These are phyloP conservation scores for Ephialtes manifestator DNA, from an alignment of 2,888 invertebrate genomes.

Conservation along the genomic window DNA sequence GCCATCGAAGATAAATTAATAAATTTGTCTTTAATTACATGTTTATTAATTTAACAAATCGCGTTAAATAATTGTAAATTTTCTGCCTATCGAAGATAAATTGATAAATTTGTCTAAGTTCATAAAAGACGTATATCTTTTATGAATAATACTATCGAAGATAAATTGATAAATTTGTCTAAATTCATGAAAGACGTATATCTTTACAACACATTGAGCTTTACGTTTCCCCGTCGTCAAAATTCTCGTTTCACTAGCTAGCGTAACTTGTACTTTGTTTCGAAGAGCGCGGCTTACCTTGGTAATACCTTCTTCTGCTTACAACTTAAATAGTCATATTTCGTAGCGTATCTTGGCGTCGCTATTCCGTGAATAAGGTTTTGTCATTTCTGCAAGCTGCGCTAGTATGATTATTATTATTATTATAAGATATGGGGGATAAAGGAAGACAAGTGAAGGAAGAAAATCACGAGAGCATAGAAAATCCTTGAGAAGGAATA, in stretches of 20 bases:
- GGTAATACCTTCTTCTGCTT: conserved; percentile 1
- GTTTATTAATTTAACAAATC: not conserved
- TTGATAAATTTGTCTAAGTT: too few species aligned
- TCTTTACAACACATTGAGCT: not conserved
- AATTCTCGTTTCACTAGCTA: not conserved
- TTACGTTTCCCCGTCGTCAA: not conserved
- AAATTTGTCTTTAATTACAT: too few species aligned
- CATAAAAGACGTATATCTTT: too few species aligned
- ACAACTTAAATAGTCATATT: conserved; percentile 33
- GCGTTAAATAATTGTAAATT: not conserved
- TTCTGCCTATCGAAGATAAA: too few species aligned
- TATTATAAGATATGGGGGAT: conserved; percentile 1
- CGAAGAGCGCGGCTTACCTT: conserved; percentile 9
- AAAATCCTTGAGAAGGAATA: conserved; percentile 16
- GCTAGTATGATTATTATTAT: conserved; percentile 30
- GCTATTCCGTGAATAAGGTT: conserved; percentile 37
- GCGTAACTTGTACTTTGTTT: not conserved
- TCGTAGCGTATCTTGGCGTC: not conserved
- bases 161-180: too few species aligned
- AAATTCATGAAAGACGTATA: too few species aligned
- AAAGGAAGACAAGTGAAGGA: not conserved
- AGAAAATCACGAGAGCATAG: not conserved
- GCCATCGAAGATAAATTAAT: too few species aligned
- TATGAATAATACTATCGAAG: too few species aligned
- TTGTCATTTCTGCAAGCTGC: conserved; percentile 13